Evolutionary conservation across 1,140 invertebrate species (phyloP).

Genomic region (Chymomyza costata): DNA sequence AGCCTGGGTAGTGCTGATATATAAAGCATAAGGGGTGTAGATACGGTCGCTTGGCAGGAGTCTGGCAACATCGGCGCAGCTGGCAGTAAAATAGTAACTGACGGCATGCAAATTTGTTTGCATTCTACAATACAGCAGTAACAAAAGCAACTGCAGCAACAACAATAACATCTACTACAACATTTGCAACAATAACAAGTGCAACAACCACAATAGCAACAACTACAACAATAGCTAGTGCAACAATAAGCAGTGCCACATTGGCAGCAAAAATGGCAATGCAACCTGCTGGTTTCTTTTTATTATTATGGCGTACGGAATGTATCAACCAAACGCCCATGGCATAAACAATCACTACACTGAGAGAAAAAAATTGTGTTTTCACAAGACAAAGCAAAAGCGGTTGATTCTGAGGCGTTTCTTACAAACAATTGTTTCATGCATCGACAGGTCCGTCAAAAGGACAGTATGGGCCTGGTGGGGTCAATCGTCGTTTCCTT

Average conservation of each 20-base stretch:
- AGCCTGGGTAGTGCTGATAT: no score
- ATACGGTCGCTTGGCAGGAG: no score
- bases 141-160: conserved; percentile 18
- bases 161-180: conserved; percentile 20
- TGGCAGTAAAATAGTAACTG: conserved; percentile 73
- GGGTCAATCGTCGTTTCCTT: no score
- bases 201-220: conserved; percentile 14
- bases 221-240: conserved; percentile 21
- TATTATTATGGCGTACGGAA: conserved; percentile 52
- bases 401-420: no score
- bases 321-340: no score
- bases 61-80: conserved; percentile 40
- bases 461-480: no score
- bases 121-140: conserved; percentile 47
- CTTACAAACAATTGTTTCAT: no score
- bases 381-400: no score
- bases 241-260: conserved; percentile 42
- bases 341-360: no score
- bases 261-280: conserved; percentile 53
- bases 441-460: no score
- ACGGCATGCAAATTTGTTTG: conserved; percentile 73
- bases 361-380: no score
- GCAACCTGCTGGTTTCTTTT: conserved; percentile 62
- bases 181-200: conserved; percentile 32
- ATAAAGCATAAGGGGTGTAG: no score